Percentiles rank a stretch among this genome's conserved stretches.
phyloP scores from a whole-genome alignment of 53 echinoderm and acorn worm species.

The Astropecten irregularis region DNA sequence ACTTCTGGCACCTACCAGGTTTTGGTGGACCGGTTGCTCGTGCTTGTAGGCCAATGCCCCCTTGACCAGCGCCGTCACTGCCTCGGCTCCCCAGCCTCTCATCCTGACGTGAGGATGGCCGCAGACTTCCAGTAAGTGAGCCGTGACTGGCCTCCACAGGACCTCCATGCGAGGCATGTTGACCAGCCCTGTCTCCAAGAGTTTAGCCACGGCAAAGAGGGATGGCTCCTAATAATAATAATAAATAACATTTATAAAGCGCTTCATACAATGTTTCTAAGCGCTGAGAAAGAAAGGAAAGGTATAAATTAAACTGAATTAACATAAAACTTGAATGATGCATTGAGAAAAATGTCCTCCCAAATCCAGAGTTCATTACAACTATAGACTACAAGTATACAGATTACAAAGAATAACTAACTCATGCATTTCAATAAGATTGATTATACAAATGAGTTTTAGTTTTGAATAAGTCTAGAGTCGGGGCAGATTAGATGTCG shows the following conservation, averaged over 20 bases:
- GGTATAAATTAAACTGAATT: no score
- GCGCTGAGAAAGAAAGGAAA: background rate
- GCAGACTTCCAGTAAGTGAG: constrained; percentile 87
- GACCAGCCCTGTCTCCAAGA: constrained; percentile 91
- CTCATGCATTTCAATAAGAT: no score
- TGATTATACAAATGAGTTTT: no score
- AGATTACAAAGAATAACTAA: no score
- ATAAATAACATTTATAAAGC: background rate
- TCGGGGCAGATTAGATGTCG: no score
- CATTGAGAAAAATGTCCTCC: no score
- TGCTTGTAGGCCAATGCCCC: constrained; percentile 82
- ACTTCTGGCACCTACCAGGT: constrained; percentile 67
- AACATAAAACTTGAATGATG: no score
- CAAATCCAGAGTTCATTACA: no score
- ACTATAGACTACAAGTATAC: no score
- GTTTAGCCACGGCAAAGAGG: constrained; percentile 93
- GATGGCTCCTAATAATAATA: constrained; percentile 74
- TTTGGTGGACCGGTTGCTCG: constrained; percentile 85
- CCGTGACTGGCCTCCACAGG: constrained; percentile 92
- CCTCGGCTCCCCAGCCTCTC: constrained; percentile 95
- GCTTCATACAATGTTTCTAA: no score
- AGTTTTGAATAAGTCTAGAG: no score
- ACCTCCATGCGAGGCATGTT: constrained; percentile 94
- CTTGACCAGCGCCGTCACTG: constrained; percentile 81
- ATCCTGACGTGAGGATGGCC: constrained; percentile 81